phyloP scores from a whole-genome alignment of 2,888 invertebrate species.

The Prosopocoilus inquinatus region DNA sequence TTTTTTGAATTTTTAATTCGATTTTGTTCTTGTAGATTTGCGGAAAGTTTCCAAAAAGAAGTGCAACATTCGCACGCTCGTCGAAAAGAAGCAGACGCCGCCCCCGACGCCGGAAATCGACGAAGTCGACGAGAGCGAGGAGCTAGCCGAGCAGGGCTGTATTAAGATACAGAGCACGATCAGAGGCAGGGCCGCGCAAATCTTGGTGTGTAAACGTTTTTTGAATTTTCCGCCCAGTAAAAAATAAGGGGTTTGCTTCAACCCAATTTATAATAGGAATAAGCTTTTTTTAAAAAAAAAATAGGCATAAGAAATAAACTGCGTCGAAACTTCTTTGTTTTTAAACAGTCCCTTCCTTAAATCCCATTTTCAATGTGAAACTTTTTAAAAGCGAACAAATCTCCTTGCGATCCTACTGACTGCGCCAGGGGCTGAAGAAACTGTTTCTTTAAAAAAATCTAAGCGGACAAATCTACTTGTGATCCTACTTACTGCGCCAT shows the following conservation, averaged over 20 bases:
- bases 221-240: not conserved
- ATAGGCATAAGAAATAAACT: too few relatives aligned
- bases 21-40: slow-evolving; percentile 20
- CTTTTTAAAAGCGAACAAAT: not conserved
- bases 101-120: slow-evolving; percentile 40
- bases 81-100: slow-evolving; percentile 29
- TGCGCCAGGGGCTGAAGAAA: too few relatives aligned
- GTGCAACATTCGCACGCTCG: slow-evolving; percentile 34
- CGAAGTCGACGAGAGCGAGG: slow-evolving; percentile 41
- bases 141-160: slow-evolving; percentile 55
- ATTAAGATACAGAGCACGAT: slow-evolving; percentile 66
- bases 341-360: too few relatives aligned
- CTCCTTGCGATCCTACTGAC: not conserved
- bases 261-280: too few relatives aligned
- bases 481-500: not conserved
- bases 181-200: slow-evolving; percentile 70
- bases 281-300: too few relatives aligned
- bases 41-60: slow-evolving; percentile 21
- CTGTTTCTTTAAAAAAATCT: not conserved
- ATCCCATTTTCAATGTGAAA: not conserved
- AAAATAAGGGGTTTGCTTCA: too few relatives aligned
- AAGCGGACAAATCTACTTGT: not conserved
- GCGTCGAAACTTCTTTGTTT: too few relatives aligned
- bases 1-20: not conserved
- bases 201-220: slow-evolving; percentile 53